phyloP scores from a whole-genome alignment of 2,888 invertebrate genomes.

The Epirrhoe tristata region DNA sequence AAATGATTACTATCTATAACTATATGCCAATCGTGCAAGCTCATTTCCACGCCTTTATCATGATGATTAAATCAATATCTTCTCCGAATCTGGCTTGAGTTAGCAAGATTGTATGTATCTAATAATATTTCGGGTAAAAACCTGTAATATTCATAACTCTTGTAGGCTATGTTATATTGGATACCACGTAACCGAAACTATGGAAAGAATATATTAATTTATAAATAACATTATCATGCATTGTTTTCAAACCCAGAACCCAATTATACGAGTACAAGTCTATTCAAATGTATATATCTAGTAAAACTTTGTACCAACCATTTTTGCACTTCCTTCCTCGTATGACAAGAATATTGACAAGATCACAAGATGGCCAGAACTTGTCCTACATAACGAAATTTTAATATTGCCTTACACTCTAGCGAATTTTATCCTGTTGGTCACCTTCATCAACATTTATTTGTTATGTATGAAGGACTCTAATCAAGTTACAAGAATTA shows the following conservation, averaged over 20 bases:
- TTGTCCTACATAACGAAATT: constrained; percentile 9
- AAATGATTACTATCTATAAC: no score
- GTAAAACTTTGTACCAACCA: neutral
- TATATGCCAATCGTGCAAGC: neutral
- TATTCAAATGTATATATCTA: neutral
- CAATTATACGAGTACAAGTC: no score
- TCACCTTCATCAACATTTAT: constrained; percentile 22
- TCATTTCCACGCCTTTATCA: neutral
- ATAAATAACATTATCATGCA: no score
- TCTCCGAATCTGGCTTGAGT: no score
- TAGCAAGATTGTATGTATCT: no score
- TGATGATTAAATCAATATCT: no score
- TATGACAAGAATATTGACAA: neutral
- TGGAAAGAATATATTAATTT: no score
- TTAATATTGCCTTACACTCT: constrained; percentile 4
- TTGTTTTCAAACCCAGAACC: no score
- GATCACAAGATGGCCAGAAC: neutral
- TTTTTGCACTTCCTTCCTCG: neutral
- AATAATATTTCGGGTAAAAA: no score
- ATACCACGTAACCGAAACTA: no score
- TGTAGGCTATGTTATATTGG: no score
- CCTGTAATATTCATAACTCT: no score
- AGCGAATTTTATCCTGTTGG: constrained; percentile 20
- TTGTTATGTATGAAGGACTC: constrained; percentile 28
- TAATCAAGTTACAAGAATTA: constrained; percentile 10